These are phyloP conservation scores for Lamellibrachia luymesi DNA, from an alignment of 1,140 invertebrate species.

Conservation along the genomic window DNA sequence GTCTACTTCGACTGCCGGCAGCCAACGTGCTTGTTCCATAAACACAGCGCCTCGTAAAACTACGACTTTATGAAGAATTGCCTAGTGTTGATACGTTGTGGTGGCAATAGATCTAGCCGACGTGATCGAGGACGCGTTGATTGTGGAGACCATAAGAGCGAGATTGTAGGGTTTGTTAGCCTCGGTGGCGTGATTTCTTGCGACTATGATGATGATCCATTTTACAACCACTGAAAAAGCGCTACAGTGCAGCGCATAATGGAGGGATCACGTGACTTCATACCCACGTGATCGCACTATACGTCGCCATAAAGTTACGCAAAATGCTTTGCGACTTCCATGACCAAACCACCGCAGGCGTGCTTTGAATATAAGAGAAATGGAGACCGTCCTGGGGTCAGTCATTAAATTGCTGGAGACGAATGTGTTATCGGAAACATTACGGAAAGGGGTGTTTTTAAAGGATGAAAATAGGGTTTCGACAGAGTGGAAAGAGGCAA, in stretches of 20 bases:
- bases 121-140: background rate
- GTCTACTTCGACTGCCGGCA: background rate
- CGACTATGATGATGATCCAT: background rate
- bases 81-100: background rate
- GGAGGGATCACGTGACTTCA: background rate
- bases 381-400: too few species aligned
- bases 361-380: background rate
- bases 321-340: background rate
- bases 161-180: background rate
- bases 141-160: background rate
- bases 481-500: too few species aligned
- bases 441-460: too few species aligned
- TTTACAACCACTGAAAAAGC: background rate
- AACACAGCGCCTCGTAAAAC: background rate
- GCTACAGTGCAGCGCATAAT: background rate
- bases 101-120: background rate
- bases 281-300: background rate
- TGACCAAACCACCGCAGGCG: background rate
- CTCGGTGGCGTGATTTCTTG: background rate
- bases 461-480: too few species aligned
- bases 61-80: background rate
- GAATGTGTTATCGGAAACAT: too few species aligned
- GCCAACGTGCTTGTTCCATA: background rate
- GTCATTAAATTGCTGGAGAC: too few species aligned
- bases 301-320: background rate